Base-by-base conservation (phyloP, 2,888 invertebrate species). In the Seira sanloemensis region DNA sequence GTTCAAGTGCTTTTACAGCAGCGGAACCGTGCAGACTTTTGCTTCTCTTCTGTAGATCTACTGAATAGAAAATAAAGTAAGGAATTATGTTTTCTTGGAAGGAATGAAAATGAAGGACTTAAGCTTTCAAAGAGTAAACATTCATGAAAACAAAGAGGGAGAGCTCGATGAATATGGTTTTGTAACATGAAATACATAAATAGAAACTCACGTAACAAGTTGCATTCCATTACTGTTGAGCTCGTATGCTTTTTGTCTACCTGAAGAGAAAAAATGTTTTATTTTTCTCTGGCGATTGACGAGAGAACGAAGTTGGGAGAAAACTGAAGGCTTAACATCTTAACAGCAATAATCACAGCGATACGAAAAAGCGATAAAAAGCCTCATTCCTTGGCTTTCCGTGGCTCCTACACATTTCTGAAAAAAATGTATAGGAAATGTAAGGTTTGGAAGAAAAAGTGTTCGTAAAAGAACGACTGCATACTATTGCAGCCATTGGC, bases 141-240 rank as follows among this genome's bases (percentile, higher is more conserved):
- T n/a, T n/a, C n/a, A 37, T 4, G 37, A 37, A 37, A 37, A 37
- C 4, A 12, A 37, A 37, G 5, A 37, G 4, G 12, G 12, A 4
- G 37, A 7, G 12, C 37, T 37, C 37, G 65, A 74, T 26, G 72
- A 68, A 74, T 80, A 80, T 80, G 73, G 67, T 50, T 74, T 80
- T 25, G 23, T 67, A 80, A 74, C 79, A 80, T 74, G 79, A 74
- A 68, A 69, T 37, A 37, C 37, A 12, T 7, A 37, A 37, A 37
- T 37, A 37, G 37, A 37, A 37, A 37, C 37, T 37, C 37, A 77
- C 26, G 68, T 80, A 80, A 80, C 80, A 75, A 74, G 80, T 78
- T 78, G 72, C 72, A 65, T 78, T 58, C 66, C 24, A 23, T 76
- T 18, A n/a, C n/a, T n/a, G n/a, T n/a, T n/a, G n/a, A n/a, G n/a